Percentiles rank a stretch among this genome's conserved stretches.
These are phyloP conservation scores for Drosophila azteca DNA, from an alignment of 1,140 invertebrate species.

Conservation along the genomic window DNA sequence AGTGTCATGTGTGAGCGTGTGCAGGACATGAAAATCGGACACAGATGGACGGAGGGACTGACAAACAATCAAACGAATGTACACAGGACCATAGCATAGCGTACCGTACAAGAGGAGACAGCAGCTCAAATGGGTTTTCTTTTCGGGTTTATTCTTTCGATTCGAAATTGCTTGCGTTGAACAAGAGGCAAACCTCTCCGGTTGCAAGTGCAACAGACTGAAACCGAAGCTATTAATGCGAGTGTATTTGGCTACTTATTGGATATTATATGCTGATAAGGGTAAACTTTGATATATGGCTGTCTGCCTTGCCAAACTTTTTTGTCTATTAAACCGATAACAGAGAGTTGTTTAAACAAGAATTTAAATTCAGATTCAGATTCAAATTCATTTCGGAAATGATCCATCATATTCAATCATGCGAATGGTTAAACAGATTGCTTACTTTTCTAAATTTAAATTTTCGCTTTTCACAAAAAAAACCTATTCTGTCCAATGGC, in stretches of 20 bases:
- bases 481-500: constrained; percentile 10
- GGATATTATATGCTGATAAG: constrained; percentile 45
- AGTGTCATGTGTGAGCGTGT: constrained; percentile 28
- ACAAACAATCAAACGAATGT: constrained; percentile 52
- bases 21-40: constrained; percentile 12
- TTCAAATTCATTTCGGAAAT: constrained; percentile 34
- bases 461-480: neutral
- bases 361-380: constrained; percentile 42
- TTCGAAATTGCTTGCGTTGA: constrained; percentile 30
- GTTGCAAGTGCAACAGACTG: constrained; percentile 74
- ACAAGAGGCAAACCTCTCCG: constrained; percentile 13
- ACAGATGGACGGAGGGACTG: constrained; percentile 23
- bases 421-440: neutral
- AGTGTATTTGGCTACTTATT: constrained; percentile 48
- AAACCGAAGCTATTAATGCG: constrained; percentile 60
- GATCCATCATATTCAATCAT: constrained; percentile 12
- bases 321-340: neutral
- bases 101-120: constrained; percentile 21
- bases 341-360: constrained; percentile 27
- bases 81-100: constrained; percentile 24
- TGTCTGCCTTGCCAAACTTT: constrained; percentile 35
- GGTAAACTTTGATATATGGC: constrained; percentile 64
- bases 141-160: constrained; percentile 30
- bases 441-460: constrained; percentile 1
- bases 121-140: constrained; percentile 60